Evolutionary conservation across 2,113 vertebrate species (phyloP).

Genomic region (Cyanoliseus patagonus): DNA sequence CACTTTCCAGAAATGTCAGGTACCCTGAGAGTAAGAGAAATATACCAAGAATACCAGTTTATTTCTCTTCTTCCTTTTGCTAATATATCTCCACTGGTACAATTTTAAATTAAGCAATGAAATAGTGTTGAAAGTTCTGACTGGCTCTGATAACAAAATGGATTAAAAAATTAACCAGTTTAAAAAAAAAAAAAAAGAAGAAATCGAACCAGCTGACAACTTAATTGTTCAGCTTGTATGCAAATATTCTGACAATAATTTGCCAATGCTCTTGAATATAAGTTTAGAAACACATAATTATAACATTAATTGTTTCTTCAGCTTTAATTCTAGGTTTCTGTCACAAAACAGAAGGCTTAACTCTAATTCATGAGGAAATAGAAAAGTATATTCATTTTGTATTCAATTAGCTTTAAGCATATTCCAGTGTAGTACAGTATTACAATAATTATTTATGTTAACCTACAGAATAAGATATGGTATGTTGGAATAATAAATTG

Average conservation of each 20-base stretch:
- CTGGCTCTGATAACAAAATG: conserved; percentile 38
- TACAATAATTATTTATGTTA: conserved; percentile 53
- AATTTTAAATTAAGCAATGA: conserved; percentile 38
- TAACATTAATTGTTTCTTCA: conserved; percentile 67
- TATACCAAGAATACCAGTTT: conserved; percentile 11
- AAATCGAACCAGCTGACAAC: conserved; percentile 48
- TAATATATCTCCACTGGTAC: background rate
- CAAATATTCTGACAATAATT: conserved; percentile 57
- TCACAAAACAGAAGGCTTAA: conserved; percentile 67
- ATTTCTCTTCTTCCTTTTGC: background rate
- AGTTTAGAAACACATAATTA: conserved; percentile 51
- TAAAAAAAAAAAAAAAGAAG: background rate
- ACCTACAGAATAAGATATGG: conserved; percentile 29
- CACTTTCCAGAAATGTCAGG: conserved; percentile 38
- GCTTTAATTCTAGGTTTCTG: conserved; percentile 70
- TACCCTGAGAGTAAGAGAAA: conserved; percentile 3
- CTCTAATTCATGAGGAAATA: conserved; percentile 36
- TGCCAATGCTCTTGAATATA: conserved; percentile 41
- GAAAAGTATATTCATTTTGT: conserved; percentile 46
- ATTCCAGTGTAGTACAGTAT: conserved; percentile 31
- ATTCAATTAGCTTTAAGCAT: conserved; percentile 45
- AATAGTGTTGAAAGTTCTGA: conserved; percentile 44
- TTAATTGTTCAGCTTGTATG: conserved; percentile 43
- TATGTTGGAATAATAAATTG: background rate
- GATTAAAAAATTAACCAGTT: conserved; percentile 26